Evolutionary conservation across 2,888 invertebrate species (phyloP).

Genomic region (Lasioglossum malachurum): DNA sequence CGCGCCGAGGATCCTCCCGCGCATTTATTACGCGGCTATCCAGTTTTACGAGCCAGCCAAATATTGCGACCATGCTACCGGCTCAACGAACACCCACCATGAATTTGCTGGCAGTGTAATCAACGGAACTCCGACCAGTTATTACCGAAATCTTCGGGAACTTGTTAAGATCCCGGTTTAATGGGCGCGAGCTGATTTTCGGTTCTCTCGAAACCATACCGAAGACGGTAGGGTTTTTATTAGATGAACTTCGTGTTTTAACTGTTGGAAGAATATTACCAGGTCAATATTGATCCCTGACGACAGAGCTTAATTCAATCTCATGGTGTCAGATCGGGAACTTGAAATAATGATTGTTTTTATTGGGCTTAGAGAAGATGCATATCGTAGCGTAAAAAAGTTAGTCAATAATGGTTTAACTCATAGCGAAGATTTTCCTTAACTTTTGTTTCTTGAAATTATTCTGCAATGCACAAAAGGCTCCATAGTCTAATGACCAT

Average conservation of each 20-base stretch:
- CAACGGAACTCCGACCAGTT: not conserved
- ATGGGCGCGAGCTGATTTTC: not conserved
- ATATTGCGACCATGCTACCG: not conserved
- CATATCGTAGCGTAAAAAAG: no score
- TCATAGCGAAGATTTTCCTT: not conserved
- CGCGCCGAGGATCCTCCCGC: not conserved
- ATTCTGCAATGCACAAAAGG: not conserved
- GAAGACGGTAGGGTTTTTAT: not conserved
- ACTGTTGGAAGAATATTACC: not conserved
- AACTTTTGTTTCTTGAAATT: not conserved
- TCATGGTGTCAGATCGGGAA: not conserved
- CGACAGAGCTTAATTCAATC: not conserved
- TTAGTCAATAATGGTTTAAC: not conserved
- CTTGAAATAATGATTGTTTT: not conserved
- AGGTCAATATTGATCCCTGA: not conserved
- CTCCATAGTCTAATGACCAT: not conserved
- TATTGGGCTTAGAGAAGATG: not conserved
- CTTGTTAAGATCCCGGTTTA: not conserved
- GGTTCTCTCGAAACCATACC: not conserved
- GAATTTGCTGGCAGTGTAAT: not conserved
- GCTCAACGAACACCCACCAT: not conserved
- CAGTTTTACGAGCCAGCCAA: conserved; percentile 9
- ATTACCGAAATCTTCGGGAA: not conserved
- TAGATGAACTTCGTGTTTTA: not conserved
- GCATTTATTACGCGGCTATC: conserved; percentile 25